Base-by-base conservation (phyloP, 1,140 invertebrate genomes). In the Macrobrachium nipponense region DNA sequence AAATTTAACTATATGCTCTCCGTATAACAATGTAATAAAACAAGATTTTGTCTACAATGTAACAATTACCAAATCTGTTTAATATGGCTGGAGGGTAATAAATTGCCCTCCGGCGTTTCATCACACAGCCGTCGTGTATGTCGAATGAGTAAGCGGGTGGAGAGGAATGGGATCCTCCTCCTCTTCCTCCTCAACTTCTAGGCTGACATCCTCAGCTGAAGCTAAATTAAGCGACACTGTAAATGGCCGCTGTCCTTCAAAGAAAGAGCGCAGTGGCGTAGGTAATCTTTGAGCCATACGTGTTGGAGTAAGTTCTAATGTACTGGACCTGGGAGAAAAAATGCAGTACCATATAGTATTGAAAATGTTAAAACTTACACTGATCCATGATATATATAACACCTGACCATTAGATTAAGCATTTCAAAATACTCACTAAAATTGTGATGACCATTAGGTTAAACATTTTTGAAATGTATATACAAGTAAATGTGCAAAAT, bases 181-280 rank as follows among this genome's bases (percentile, higher is more conserved):
- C 18, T 81, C 79, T 23, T 87, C 85, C 44, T 87, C 85, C 23
- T 87, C 85, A 17, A 87, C 80, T 62, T 87, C 85, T 4, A 87
- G 79, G 36, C 85, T 87, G 17, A 87, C 85, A 81, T 89, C 88
- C 51, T 89, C 88, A 11, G 88, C 86, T 23, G 84, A 84, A 5
- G 88, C 88, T 20, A 89, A 72, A 76, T 89, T 86, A 58, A 89
- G 88, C 8, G 86, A 80, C 12, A 89, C 88, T n/a, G 88, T 87
- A n/a, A 89, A 89, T 17, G 88, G 88, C n/a, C 82, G 88, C 58
- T 89, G 88, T 15, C 82, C 83, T 68, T 89, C 88, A 10, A 89
- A 82, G 27, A 89, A 59, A 51, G 86, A 87, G 43, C 83, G 77
- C 58, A 89, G 73, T 20, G 88, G 88, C 23, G 82, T 87, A 12